These are phyloP conservation scores for Tholera decimalis DNA, from an alignment of 2,888 invertebrate genomes.

Conservation along the genomic window DNA sequence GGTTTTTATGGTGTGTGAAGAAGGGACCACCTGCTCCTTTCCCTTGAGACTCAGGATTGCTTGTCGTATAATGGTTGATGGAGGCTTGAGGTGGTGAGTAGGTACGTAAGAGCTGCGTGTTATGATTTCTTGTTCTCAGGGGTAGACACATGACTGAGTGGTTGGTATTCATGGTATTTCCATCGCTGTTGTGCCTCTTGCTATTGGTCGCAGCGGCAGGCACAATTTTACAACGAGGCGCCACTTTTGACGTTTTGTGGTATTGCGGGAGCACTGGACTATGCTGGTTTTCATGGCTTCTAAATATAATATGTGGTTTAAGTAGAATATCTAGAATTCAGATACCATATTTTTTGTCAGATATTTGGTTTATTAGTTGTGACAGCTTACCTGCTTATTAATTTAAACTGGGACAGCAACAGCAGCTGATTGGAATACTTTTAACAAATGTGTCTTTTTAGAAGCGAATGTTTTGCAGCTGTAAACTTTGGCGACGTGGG, in stretches of 20 bases:
- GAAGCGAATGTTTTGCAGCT: constrained; percentile 28
- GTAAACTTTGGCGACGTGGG: constrained; percentile 21
- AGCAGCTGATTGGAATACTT: constrained; percentile 6
- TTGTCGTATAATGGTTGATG: neutral
- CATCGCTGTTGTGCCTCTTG: too few species aligned
- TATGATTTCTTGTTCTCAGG: too few species aligned
- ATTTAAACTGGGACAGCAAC: constrained; percentile 1
- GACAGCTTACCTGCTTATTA: neutral
- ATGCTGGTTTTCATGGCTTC: too few species aligned
- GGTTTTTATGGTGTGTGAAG: constrained; percentile 16
- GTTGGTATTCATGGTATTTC: too few species aligned
- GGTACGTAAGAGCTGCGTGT: too few species aligned
- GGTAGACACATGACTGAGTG: too few species aligned
- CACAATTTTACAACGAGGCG: too few species aligned
- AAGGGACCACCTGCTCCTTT: constrained; percentile 20
- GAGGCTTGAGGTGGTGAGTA: too few species aligned
- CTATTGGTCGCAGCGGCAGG: too few species aligned
- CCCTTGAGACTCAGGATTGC: neutral
- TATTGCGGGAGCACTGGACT: too few species aligned
- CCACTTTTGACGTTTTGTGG: too few species aligned
- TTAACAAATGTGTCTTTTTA: constrained; percentile 2
- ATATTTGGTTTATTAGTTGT: neutral
- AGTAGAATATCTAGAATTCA: neutral
- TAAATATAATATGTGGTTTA: too few species aligned
- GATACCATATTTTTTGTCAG: neutral